Evolutionary conservation across 1,140 invertebrate genomes (phyloP).

Genomic region (Heliconius congener): DNA sequence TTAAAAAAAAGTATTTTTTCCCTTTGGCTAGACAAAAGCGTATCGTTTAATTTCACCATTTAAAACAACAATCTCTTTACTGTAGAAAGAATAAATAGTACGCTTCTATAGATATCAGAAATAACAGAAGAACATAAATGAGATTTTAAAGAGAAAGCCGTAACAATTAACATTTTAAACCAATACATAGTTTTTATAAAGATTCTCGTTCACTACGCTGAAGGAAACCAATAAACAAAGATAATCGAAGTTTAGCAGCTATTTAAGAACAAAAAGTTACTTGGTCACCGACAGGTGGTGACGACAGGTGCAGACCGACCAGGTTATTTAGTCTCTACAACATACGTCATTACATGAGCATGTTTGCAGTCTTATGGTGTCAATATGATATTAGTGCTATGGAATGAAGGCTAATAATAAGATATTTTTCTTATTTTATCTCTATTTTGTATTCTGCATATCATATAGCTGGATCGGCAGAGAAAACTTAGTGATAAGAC

Average conservation of each 20-base stretch:
- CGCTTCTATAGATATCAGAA: background rate
- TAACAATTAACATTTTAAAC: background rate
- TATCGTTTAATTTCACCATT: no score
- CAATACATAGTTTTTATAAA: slow-evolving; percentile 3
- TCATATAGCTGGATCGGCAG: no score
- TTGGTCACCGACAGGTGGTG: slow-evolving; percentile 19
- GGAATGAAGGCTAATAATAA: no score
- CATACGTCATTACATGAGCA: background rate
- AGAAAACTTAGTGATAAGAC: no score
- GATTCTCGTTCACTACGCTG: background rate
- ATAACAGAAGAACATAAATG: background rate
- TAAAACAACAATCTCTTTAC: no score
- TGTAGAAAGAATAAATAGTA: no score
- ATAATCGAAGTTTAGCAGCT: slow-evolving; percentile 5
- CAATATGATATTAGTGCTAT: background rate
- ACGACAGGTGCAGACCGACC: slow-evolving; percentile 21
- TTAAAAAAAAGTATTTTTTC: no score
- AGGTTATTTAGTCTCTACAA: slow-evolving; percentile 4
- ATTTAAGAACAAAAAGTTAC: slow-evolving; percentile 20
- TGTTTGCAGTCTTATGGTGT: background rate
- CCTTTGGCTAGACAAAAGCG: no score
- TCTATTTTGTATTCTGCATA: no score
- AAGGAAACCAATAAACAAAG: background rate
- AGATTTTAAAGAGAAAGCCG: background rate
- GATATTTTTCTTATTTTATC: no score